Conservation (phyloP, 2,113 vertebrate species). For the Gobio gobio region DNA sequence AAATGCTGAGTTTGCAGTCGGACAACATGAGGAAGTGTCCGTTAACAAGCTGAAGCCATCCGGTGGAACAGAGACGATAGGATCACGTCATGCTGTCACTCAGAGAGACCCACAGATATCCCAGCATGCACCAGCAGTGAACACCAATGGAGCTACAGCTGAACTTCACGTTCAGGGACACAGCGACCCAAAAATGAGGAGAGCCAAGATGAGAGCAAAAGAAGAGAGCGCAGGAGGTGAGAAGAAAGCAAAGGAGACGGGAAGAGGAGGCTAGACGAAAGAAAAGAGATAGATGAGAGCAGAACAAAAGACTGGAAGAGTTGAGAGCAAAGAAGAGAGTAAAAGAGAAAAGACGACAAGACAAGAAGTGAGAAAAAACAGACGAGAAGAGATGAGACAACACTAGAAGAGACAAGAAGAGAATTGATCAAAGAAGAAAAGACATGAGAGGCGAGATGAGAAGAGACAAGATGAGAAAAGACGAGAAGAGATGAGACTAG, state of each 20-base stretch:
- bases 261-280: not conserved
- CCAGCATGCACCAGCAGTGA: conserved; percentile 19
- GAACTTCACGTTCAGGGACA: not conserved
- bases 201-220: not conserved
- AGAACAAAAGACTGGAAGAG: not conserved
- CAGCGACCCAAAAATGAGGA: not conserved
- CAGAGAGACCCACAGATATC: not conserved
- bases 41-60: not conserved
- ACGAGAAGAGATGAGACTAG: not conserved
- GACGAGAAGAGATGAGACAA: not conserved
- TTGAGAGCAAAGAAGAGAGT: not conserved
- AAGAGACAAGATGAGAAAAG: not conserved
- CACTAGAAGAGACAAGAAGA: not conserved
- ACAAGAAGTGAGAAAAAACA: not conserved
- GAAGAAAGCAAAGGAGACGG: not conserved
- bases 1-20: conserved; percentile 7
- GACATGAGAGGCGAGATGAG: not conserved
- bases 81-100: not conserved
- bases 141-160: not conserved
- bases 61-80: conserved; percentile 3
- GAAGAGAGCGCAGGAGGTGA: not conserved
- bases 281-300: not conserved
- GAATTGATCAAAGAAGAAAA: not conserved
- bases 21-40: not conserved
- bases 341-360: not conserved